Base-by-base conservation (phyloP, 2,797 vertebrate species). In the Chrysocyon brachyurus region DNA sequence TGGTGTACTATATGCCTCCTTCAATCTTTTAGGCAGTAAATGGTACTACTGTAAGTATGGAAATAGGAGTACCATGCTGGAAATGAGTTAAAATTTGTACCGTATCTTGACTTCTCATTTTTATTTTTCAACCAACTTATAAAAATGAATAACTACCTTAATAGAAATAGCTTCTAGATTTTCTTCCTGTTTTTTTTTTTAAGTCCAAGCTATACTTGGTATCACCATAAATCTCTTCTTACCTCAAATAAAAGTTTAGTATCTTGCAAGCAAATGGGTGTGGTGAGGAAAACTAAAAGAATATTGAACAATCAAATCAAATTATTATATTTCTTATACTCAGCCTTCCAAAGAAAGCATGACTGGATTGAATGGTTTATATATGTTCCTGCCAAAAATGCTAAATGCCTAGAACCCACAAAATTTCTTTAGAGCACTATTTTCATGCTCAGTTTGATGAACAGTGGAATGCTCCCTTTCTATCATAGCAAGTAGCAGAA, bases 381-480 rank as follows among this genome's bases (percentile, higher is more conserved):
- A 33, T 52, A 7, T 9, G 3, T 79, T 84, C 21, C 4, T 61
- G 6, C 2, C n/a, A 16, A 26, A 96, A 84, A 87, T 16, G 3
- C 40, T 52, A 59, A 93, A 73, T 93, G 33, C 73, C 26, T 82
- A 79, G 17, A 89, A 54, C 1, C 1, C 56, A 57, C 31, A 68
- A 52, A 73, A 63, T 93, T 81, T 31, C 17, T 73, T 28, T 70
- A 68, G 15, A 85, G 9, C 70, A 57, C 57, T 77, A 28, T 88
- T 91, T 57, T 91, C 2, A 19, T 24, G 16, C 15, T 84, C 86
- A 28, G 54, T 82, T 86, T 92, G 68, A 92, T 59, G 14, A 75
- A 86, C 16, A 84, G 6, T 12, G 3, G 73, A 70, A 63, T 68
- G 2, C 22, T 66, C n/a, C 10, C 1, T 93, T 73, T 73, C 63